Evolutionary conservation across 1,140 invertebrate species (phyloP).

Genomic region (Delia radicum): DNA sequence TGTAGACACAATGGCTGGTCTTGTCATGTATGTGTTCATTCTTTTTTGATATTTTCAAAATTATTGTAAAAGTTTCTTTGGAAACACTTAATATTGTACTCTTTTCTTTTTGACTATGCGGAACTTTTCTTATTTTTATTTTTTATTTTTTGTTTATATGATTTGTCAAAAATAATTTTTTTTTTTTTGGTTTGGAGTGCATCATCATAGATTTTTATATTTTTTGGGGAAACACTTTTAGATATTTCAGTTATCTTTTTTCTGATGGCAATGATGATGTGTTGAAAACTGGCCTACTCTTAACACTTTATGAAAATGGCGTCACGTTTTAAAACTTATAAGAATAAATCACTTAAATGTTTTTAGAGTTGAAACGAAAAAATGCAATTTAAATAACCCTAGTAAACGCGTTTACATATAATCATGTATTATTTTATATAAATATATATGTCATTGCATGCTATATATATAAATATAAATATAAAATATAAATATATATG

Average conservation of each 20-base stretch:
- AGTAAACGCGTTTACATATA: no score
- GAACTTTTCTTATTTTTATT: neutral
- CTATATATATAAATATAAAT: no score
- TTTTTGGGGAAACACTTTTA: neutral
- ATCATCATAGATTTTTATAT: neutral
- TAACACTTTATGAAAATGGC: neutral
- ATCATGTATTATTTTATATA: no score
- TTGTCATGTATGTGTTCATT: neutral
- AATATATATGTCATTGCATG: no score
- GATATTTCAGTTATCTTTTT: neutral
- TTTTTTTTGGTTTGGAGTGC: neutral
- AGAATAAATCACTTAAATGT: no score
- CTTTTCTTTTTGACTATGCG: slow-evolving; percentile 4
- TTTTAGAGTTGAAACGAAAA: no score
- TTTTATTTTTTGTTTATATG: neutral
- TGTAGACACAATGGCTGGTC: slow-evolving; percentile 11
- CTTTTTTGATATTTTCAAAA: neutral
- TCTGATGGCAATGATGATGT: neutral
- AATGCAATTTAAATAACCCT: no score
- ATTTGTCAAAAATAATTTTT: slow-evolving; percentile 2
- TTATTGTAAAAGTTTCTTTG: neutral
- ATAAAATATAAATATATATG: no score
- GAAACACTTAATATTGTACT: neutral
- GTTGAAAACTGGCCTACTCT: slow-evolving; percentile 26
- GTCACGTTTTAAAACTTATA: neutral